Evolutionary conservation across 2,797 vertebrate species (phyloP), one percentile per base, ranked within the genome.

Genomic region (Champsocephalus gunnari): DNA sequence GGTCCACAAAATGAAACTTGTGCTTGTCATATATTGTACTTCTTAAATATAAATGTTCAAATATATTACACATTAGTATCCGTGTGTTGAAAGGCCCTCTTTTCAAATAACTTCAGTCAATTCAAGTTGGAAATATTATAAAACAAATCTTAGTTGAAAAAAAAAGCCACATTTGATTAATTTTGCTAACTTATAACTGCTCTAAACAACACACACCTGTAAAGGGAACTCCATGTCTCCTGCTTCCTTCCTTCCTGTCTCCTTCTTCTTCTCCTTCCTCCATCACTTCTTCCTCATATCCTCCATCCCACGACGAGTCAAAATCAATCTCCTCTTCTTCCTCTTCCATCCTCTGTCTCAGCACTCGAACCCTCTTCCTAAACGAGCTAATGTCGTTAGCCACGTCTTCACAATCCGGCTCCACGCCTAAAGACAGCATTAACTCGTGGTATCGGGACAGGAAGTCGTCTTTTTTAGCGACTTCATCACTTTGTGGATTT

Each of bases 391-490:
- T 74, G 79, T 92, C 68, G 0, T 89, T 91, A 5, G 76, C 67
- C 61, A 71, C 3, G 67, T 93, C 87, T 9, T 92, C 91, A 28
- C 80, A 82, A 68, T 92, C 83, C 0, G 92, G 75, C 66, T 95
- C 95, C 45, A 91, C 94, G 63, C 95, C 96, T 50, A 97, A 83
- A 9, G 96, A 95, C 43, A 92, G 91, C 89, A 98, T 96, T 73
- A 98, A 95, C 74, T 96, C 93, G 13, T 95, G 88, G 66, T 95
- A 99, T 49, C 95, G 96, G 12, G 96, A 94, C 71, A 97, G 94
- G 81, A 99, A 96, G 89, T 96, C 93, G 7, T 95, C 93, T 1
- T 82, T 86, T 9, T 49, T 53, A 1, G 65, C 79, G 87, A 11
- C 82, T 60, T 66, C 71, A 85, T 12, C 19, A 0, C 11, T 24